Conservation (phyloP, 1,140 invertebrate species). For the Venturia canescens region DNA sequence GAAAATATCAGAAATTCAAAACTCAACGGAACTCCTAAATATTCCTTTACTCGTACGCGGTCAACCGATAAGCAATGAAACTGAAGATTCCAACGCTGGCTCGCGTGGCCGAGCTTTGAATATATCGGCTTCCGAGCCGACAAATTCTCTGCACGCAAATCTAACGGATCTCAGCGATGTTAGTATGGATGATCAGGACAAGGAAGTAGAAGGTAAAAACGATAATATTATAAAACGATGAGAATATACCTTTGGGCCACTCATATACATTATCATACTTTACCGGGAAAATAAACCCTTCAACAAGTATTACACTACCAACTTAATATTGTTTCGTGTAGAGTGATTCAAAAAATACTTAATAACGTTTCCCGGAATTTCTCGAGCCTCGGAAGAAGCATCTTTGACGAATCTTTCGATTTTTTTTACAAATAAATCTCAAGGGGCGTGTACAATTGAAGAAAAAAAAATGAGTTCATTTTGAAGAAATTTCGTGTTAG, state of each 20-base stretch:
- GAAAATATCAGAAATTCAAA: conserved; percentile 33
- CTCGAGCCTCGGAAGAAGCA: too few species aligned
- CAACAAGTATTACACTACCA: too few species aligned
- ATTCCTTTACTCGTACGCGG: conserved; percentile 59
- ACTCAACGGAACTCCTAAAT: conserved; percentile 38
- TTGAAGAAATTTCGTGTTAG: too few species aligned
- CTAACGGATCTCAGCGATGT: conserved; percentile 82
- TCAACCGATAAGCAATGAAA: conserved; percentile 54
- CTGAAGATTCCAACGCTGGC: conserved; percentile 14
- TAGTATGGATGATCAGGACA: conserved; percentile 82
- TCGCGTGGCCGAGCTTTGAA: conserved; percentile 70
- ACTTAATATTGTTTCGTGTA: too few species aligned
- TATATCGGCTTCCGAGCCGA: conserved; percentile 69
- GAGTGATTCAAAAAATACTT: too few species aligned
- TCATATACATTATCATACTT: too few species aligned
- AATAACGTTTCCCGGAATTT: too few species aligned
- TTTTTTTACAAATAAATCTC: too few species aligned
- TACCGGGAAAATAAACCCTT: too few species aligned
- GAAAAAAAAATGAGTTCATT: too few species aligned
- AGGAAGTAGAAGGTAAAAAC: conserved; percentile 72
- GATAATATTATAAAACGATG: neutral
- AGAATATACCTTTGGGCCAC: neutral
- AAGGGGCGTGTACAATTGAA: too few species aligned
- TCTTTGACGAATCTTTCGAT: too few species aligned
- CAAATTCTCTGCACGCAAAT: conserved; percentile 72